These are phyloP conservation scores for Metallyticus violacea DNA, from an alignment of 2,888 invertebrate species.

Conservation along the genomic window DNA sequence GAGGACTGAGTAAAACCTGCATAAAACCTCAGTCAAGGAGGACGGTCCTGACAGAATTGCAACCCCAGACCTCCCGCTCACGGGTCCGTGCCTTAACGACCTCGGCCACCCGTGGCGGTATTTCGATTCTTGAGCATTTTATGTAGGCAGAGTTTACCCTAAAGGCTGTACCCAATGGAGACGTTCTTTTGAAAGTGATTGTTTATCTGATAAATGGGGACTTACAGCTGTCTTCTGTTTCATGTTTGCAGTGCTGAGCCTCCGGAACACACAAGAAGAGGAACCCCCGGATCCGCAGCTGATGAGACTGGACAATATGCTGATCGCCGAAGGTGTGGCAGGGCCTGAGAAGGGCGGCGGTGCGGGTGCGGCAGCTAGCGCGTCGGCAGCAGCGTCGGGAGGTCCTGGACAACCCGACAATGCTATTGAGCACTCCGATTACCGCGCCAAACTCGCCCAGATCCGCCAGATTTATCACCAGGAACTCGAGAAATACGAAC, in stretches of 20 bases:
- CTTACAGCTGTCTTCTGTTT: background rate
- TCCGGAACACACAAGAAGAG: constrained; percentile 96
- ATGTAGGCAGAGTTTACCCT: background rate
- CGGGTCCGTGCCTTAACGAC: too few relatives aligned
- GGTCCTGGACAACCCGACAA: constrained; percentile 82
- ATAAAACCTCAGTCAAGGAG: too few relatives aligned
- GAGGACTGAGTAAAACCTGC: too few relatives aligned
- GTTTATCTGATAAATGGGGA: too few relatives aligned
- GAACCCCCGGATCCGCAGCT: constrained; percentile 97
- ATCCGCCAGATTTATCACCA: constrained; percentile 99
- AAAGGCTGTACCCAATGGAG: background rate
- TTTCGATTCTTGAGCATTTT: too few relatives aligned
- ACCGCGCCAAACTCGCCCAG: constrained; percentile 96
- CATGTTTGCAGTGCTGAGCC: constrained; percentile 71
- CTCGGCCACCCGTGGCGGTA: too few relatives aligned
- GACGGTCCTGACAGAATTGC: too few relatives aligned
- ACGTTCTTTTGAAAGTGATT: background rate
- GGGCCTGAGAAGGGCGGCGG: constrained; percentile 92
- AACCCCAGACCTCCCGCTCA: too few relatives aligned
- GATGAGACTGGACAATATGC: constrained; percentile 98
- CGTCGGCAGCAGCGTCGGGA: constrained; percentile 76
- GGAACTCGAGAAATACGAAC: constrained; percentile 98
- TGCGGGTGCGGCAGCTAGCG: constrained; percentile 84
- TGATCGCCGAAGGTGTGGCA: constrained; percentile 96
- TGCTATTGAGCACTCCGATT: constrained; percentile 98